Conservation (phyloP, 1,140 invertebrate species). For the Coelopa frigida region DNA sequence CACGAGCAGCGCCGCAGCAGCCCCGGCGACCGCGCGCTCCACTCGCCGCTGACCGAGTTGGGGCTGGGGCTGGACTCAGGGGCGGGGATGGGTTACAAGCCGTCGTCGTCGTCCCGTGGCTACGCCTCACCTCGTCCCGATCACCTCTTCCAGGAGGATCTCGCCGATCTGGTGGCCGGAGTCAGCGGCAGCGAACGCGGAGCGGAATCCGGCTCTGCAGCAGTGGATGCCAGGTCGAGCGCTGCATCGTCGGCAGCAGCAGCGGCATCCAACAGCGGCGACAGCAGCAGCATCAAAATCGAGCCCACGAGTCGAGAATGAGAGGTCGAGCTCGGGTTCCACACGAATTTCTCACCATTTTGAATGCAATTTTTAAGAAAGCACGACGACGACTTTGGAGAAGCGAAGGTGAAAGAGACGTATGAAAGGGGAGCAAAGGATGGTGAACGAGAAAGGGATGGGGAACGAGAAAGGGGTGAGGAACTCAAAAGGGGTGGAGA, state of each 20-base stretch:
- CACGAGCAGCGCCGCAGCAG: constrained; percentile 42
- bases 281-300: constrained; percentile 43
- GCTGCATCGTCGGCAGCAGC: constrained; percentile 14
- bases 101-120: constrained; percentile 55
- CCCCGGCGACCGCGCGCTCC: constrained; percentile 49
- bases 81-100: constrained; percentile 64
- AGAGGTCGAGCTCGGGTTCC: no score
- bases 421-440: no score
- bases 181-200: constrained; percentile 7
- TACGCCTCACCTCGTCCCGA: no score
- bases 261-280: constrained; percentile 14
- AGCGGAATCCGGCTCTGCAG: constrained; percentile 20
- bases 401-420: no score
- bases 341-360: no score
- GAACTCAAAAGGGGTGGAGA: no score
- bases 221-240: constrained; percentile 16
- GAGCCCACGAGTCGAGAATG: constrained; percentile 47
- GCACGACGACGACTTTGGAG: no score
- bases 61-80: constrained; percentile 55
- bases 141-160: constrained; percentile 57
- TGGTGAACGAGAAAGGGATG: no score
- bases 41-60: constrained; percentile 51
- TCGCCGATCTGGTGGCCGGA: constrained; percentile 39
- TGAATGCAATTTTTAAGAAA: no score
- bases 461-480: no score